Conservation (phyloP, 1,140 invertebrate genomes). For the Pomacea maculata region DNA sequence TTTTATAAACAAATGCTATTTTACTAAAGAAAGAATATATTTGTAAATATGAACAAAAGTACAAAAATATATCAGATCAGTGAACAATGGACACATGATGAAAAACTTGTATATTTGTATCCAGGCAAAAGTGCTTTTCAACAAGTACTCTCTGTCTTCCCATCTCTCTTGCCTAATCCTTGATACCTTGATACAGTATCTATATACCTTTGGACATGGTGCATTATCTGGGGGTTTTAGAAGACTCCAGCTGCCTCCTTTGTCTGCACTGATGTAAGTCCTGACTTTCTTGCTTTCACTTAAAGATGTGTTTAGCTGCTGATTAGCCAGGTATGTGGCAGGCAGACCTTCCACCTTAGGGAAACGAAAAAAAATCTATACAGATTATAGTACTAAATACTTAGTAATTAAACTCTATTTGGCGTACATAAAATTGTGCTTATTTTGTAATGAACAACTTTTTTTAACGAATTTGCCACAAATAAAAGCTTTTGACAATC, state of each 20-base stretch:
- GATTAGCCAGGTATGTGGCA: slow-evolving; percentile 88
- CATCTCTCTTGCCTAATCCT: not conserved
- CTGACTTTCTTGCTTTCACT: slow-evolving; percentile 46
- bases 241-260: slow-evolving; percentile 82
- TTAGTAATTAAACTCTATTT: no score
- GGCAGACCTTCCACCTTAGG: slow-evolving; percentile 79
- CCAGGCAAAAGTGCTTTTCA: no score
- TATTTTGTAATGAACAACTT: no score
- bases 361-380: not conserved
- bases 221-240: slow-evolving; percentile 76
- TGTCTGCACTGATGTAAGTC: slow-evolving; percentile 85
- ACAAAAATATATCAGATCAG: not conserved
- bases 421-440: no score
- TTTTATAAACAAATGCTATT: not conserved
- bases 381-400: no score
- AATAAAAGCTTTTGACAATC: no score
- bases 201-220: slow-evolving; percentile 65
- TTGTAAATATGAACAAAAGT: not conserved
- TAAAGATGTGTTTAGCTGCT: slow-evolving; percentile 56
- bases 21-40: not conserved
- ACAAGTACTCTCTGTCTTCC: no score
- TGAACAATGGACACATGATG: no score
- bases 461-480: no score
- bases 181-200: not conserved
- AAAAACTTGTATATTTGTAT: no score